Percentiles rank a stretch among this genome's conserved stretches.
Conservation (phyloP, 2,797 vertebrate species). For the Bryconaethiops microstoma region DNA sequence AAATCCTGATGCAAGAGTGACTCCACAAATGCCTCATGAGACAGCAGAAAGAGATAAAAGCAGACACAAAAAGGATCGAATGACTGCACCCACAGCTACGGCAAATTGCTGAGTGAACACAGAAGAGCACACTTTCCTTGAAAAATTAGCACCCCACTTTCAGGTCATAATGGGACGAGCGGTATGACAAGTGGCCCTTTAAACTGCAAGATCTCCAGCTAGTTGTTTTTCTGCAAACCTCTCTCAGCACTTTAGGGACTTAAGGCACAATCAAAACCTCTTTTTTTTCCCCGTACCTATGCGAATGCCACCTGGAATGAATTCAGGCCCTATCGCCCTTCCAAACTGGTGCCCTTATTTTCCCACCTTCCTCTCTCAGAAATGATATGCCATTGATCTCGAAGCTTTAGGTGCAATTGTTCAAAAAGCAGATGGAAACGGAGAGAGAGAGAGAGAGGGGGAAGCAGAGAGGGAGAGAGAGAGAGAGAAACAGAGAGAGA, state of each 20-base stretch:
- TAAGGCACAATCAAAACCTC: background rate
- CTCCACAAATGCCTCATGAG: background rate
- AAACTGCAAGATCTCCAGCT: conserved; percentile 17
- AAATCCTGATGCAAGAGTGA: conserved; percentile 2
- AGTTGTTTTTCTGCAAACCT: background rate
- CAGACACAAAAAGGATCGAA: conserved; percentile 49
- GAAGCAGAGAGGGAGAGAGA: no score
- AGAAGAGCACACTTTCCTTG: background rate
- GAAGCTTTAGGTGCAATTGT: background rate
- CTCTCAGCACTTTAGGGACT: conserved; percentile 18
- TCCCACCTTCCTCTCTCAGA: background rate
- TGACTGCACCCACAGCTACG: conserved; percentile 19
- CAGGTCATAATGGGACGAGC: background rate
- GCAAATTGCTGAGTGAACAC: conserved; percentile 27
- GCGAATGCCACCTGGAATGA: background rate
- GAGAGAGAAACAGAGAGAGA: no score
- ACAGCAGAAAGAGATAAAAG: conserved; percentile 39
- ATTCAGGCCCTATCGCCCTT: background rate
- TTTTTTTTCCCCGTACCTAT: background rate
- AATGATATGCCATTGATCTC: background rate
- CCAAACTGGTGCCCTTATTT: background rate
- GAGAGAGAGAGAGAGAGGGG: conserved; percentile 38
- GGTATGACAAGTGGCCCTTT: background rate
- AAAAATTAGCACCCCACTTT: conserved; percentile 16
- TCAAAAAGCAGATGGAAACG: conserved; percentile 11